Conservation (phyloP, 1,140 invertebrate genomes). For the Berghia stephanieae region DNA sequence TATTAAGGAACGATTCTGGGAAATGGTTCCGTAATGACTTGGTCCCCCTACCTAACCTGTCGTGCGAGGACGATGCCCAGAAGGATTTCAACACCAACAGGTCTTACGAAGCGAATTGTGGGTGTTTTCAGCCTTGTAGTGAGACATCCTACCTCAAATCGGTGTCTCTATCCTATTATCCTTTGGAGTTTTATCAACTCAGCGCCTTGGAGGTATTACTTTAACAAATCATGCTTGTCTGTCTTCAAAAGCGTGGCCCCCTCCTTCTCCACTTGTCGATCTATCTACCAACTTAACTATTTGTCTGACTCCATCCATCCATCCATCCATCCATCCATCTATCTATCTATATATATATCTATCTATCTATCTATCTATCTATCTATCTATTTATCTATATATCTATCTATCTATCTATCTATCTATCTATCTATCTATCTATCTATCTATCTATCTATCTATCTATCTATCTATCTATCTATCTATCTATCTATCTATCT, state of each 20-base stretch:
- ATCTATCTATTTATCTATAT: neutral
- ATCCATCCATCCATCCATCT: no score
- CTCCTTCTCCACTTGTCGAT: no score
- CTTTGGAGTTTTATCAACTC: constrained; percentile 59
- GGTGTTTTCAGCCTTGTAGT: constrained; percentile 58
- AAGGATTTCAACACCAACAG: constrained; percentile 51
- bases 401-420: neutral
- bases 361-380: constrained; percentile 9
- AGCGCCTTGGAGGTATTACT: constrained; percentile 47
- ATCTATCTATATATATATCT: no score
- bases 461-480: neutral
- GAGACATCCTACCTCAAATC: constrained; percentile 61
- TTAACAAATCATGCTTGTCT: no score
- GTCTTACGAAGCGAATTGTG: constrained; percentile 51
- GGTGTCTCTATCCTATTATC: constrained; percentile 62
- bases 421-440: neutral
- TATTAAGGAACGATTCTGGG: constrained; percentile 27
- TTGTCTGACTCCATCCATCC: no score
- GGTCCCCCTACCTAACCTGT: constrained; percentile 35
- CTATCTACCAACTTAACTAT: no score
- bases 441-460: neutral
- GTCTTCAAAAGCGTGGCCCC: no score
- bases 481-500: neutral
- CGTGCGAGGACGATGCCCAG: constrained; percentile 52
- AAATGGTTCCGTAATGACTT: constrained; percentile 14